A percentile compares a stretch with the other conserved stretches of the same genome.
Conservation (phyloP, 2,797 vertebrate genomes). For the Bradypus variegatus region DNA sequence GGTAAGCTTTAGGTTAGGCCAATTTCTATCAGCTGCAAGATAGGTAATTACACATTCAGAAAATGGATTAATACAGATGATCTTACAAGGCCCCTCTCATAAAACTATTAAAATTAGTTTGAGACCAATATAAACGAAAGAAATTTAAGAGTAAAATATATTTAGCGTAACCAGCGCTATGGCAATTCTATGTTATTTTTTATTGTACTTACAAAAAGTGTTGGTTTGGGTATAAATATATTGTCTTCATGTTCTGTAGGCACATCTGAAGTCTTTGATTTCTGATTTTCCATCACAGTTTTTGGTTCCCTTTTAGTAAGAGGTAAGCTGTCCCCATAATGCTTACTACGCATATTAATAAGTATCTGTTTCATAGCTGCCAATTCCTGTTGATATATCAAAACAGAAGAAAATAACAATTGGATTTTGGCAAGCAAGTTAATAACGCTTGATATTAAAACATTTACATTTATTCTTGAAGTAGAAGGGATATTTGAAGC, state of each 20-base stretch:
- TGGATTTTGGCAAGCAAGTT: conserved; percentile 46
- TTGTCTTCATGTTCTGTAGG: conserved; percentile 74
- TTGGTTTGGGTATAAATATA: conserved; percentile 83
- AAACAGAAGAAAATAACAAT: conserved; percentile 44
- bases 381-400: conserved; percentile 81
- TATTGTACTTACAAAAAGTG: conserved; percentile 88
- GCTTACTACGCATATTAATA: conserved; percentile 79
- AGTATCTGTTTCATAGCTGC: conserved; percentile 93
- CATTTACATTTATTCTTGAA: conserved; percentile 36
- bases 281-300: conserved; percentile 54
- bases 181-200: conserved; percentile 24
- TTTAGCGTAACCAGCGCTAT: neutral
- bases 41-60: neutral
- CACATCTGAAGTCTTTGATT: conserved; percentile 62
- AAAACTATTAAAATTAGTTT: conserved; percentile 23
- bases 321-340: conserved; percentile 67
- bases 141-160: neutral
- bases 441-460: conserved; percentile 39
- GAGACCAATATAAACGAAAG: neutral
- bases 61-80: neutral
- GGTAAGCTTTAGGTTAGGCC: neutral
- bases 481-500: conserved; percentile 5
- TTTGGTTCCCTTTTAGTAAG: conserved; percentile 61
- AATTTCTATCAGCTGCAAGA: neutral
- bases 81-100: neutral